These are phyloP conservation scores for Anodontia alba DNA, from an alignment of 2,888 invertebrate species.

Conservation along the genomic window DNA sequence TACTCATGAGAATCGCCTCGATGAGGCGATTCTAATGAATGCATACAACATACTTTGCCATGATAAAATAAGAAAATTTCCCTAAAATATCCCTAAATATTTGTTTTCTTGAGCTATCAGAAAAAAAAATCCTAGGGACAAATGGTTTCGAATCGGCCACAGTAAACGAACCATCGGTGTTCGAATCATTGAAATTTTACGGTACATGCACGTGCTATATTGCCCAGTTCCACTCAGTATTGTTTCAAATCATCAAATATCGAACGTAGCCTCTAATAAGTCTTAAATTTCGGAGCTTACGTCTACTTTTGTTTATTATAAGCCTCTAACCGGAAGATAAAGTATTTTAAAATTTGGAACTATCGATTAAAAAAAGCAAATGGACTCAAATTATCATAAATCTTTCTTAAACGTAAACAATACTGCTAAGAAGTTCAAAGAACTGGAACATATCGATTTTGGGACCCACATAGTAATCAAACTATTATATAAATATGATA, in stretches of 20 bases:
- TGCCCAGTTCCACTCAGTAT: background rate
- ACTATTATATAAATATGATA: slow-evolving; percentile 19
- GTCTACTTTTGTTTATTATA: background rate
- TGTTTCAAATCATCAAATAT: background rate
- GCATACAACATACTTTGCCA: too few species aligned
- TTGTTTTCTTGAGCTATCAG: too few species aligned
- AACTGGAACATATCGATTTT: slow-evolving; percentile 6
- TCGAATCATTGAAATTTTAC: too few species aligned
- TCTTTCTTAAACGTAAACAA: background rate
- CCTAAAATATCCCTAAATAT: too few species aligned
- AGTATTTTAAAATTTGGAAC: background rate
- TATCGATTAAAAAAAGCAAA: background rate
- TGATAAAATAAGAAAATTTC: too few species aligned
- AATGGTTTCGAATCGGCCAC: too few species aligned
- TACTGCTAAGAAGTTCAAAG: background rate
- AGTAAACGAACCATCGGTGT: too few species aligned
- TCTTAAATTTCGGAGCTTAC: background rate
- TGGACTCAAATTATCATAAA: background rate
- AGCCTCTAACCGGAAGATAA: background rate
- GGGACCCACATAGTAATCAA: background rate
- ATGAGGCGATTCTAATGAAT: too few species aligned
- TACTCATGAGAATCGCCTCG: too few species aligned
- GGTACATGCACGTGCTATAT: too few species aligned
- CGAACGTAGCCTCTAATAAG: background rate
- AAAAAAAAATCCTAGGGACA: too few species aligned